These are phyloP conservation scores for Tubulanus polymorphus DNA, from an alignment of 2,888 invertebrate species.

Conservation along the genomic window DNA sequence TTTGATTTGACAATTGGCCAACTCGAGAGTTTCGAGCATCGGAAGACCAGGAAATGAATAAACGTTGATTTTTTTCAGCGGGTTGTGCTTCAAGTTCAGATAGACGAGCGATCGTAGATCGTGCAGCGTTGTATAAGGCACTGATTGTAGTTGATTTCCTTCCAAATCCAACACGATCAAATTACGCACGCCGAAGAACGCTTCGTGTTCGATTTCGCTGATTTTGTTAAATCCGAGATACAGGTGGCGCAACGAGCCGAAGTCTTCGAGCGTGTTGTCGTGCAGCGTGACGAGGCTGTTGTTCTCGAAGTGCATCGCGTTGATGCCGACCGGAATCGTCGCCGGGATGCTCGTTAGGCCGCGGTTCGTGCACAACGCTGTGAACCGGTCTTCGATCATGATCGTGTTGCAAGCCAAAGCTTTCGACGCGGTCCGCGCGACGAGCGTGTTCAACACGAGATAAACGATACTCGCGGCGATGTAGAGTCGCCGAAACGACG, in stretches of 20 bases:
- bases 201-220: slow-evolving; percentile 21
- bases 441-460: too few species aligned
- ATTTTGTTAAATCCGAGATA: slow-evolving; percentile 34
- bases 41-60: slow-evolving; percentile 8
- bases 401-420: neutral
- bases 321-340: slow-evolving; percentile 30
- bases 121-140: neutral
- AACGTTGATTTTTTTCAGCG: slow-evolving; percentile 5
- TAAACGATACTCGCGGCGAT: too few species aligned
- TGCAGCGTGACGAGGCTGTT: slow-evolving; percentile 31
- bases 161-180: neutral
- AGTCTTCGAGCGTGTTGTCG: slow-evolving; percentile 25
- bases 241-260: slow-evolving; percentile 28
- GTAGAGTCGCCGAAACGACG: too few species aligned
- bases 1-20: neutral
- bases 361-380: slow-evolving; percentile 31
- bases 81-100: slow-evolving; percentile 10
- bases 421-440: too few species aligned
- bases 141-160: neutral
- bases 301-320: slow-evolving; percentile 32
- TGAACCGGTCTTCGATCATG: slow-evolving; percentile 1
- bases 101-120: slow-evolving; percentile 15
- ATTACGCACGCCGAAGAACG: slow-evolving; percentile 21
- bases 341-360: slow-evolving; percentile 28
- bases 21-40: neutral